phyloP scores from a whole-genome alignment of 1,140 invertebrate species.

The Nylanderia fulva region DNA sequence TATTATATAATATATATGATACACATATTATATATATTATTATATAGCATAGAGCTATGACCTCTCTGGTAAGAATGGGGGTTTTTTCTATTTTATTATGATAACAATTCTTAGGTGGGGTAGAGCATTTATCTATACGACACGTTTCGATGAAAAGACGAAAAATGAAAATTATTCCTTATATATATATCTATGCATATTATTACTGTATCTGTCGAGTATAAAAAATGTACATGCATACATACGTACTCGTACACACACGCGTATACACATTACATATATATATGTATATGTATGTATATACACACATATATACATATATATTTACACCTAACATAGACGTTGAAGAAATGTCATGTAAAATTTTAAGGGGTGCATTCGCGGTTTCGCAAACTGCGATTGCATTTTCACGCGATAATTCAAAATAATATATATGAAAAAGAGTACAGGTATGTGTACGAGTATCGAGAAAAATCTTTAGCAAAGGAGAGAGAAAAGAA shows the following conservation, averaged over 20 bases:
- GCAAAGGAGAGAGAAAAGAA: conserved; percentile 25
- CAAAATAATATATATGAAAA: conserved; percentile 52
- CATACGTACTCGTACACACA: conserved; percentile 18
- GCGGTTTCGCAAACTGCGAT: conserved; percentile 43
- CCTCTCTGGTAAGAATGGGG: conserved; percentile 68
- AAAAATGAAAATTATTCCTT: conserved; percentile 56
- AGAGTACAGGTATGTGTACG: conserved; percentile 32
- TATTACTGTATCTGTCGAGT: conserved; percentile 70
- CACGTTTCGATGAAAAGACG: conserved; percentile 58
- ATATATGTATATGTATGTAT: conserved; percentile 58
- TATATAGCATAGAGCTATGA: conserved; percentile 69
- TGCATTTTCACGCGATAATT: conserved; percentile 25
- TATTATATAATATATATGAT: conserved; percentile 66
- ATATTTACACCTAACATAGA: conserved; percentile 71
- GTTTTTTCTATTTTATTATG: conserved; percentile 81
- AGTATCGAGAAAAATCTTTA: conserved; percentile 60
- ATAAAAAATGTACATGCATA: conserved; percentile 30
- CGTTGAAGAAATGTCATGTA: conserved; percentile 54
- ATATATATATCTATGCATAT: conserved; percentile 51
- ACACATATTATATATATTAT: conserved; percentile 68
- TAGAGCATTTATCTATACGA: conserved; percentile 69
- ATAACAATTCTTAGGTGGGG: conserved; percentile 69
- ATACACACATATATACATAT: conserved; percentile 60
- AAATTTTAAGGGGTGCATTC: conserved; percentile 39
- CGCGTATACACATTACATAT: conserved; percentile 10